A percentile compares a stretch with the other conserved stretches of the same genome.
Evolutionary conservation across 2,113 vertebrate genomes (phyloP).

Genomic region (Cyanoliseus patagonus): DNA sequence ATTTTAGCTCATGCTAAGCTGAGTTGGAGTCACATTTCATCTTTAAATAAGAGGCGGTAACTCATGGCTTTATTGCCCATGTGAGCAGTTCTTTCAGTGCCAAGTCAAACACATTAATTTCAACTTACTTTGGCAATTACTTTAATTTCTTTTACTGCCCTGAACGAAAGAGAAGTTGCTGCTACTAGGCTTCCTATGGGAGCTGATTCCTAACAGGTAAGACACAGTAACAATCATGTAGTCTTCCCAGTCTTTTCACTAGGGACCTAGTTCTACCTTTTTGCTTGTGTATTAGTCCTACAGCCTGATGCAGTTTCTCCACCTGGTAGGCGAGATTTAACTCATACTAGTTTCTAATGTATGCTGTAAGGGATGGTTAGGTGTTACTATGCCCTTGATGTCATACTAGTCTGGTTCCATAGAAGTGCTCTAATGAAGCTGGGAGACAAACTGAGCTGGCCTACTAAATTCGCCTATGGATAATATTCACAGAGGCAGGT

Average conservation of each 20-base stretch:
- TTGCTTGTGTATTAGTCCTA: background rate
- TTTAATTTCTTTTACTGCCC: background rate
- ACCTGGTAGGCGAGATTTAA: background rate
- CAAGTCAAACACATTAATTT: background rate
- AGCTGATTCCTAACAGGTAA: background rate
- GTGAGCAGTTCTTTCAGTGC: background rate
- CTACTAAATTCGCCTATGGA: background rate
- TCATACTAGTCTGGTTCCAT: background rate
- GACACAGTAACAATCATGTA: background rate
- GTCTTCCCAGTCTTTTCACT: background rate
- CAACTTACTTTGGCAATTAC: background rate
- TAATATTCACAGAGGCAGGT: background rate
- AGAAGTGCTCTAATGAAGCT: background rate
- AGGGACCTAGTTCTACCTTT: background rate
- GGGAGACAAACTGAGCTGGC: background rate
- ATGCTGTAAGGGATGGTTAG: background rate
- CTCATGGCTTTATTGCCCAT: background rate
- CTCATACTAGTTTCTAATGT: background rate
- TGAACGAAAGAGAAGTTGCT: background rate
- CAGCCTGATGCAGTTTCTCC: background rate
- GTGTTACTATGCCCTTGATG: background rate
- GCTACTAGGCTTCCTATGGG: background rate
- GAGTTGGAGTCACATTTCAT: background rate
- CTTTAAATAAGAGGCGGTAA: background rate
- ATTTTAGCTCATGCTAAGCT: background rate